Base-by-base conservation (phyloP, 53 echinoderm and acorn worm species). In the Echinometra lucunter region DNA sequence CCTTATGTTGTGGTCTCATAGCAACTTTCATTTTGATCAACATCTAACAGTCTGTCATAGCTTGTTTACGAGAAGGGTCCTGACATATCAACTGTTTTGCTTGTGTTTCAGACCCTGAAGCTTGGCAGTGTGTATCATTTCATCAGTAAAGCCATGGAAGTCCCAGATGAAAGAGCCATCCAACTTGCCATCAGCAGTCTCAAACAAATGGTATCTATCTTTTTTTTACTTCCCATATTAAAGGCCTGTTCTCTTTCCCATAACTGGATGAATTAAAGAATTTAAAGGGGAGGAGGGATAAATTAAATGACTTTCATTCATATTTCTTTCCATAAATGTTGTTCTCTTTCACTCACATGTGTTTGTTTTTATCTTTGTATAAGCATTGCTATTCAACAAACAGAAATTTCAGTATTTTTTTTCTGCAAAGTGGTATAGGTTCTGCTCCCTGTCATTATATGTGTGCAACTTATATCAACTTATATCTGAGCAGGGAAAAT, bases 81-180 rank as follows among this genome's bases (percentile, higher is more conserved):
- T n/a, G n/a, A n/a, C n/a, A 53, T 53, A 40, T 17, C 3, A 38
- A 3, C 21, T 85, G 2, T 85, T 60, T 37, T 37, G 49, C 57
- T 37, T 95, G 37, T 34, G 16, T 53, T 95, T 30, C 93, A 95
- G 97, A 95, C 93, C 40, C 91, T 97, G 42, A 97, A 96, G 91
- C 97, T 98, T 37, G 99, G 99, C 18, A 74, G 89, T 25, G 95
- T 98, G 4, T 78, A 89, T 28, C 94, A 95, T 6, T 98, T 98
- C 94, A 97, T 98, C 82, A 92, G 95, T 75, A 97, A 96, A 88
- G 97, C 99, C 55, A 90, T 98, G 94, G 95, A 98, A 80, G 91
- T 94, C 21, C 99, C 99, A 16, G 96, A 96, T 44, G 82, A 92
- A 0, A 67, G 81, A 1, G 97, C 99, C 21, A 94, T 98, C 28